Evolutionary conservation across 1,140 invertebrate genomes (phyloP), one percentile per base, ranked within the genome.

Genomic region (Pygmarrhopalites habei): DNA sequence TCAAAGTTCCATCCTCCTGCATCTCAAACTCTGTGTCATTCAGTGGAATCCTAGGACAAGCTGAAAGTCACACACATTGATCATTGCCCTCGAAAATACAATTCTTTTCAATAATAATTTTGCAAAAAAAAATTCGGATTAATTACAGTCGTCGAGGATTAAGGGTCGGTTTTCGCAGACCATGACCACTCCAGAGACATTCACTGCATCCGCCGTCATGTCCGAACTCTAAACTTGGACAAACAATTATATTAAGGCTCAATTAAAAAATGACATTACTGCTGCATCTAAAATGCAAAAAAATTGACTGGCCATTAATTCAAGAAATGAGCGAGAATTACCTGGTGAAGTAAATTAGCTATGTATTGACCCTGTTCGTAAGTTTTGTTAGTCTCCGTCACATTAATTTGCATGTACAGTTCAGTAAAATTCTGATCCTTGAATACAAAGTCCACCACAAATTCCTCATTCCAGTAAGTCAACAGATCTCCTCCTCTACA

Each of bases 131-230:
- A n/a, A n/a, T n/a, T n/a, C n/a, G n/a, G n/a, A n/a, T n/a, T n/a
- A n/a, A n/a, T n/a, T n/a, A n/a, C n/a, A n/a, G 25, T 23, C 14
- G 23, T 44, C 39, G 3, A 25, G 4, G 17, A 58, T 58, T 21
- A n/a, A 23, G 3, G 56, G 56, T 43, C 56, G n/a, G 23, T 58
- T 58, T 28, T 58, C 56, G 23, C 56, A 58, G 2, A 58, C 56
- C 17, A 58, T 23, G 17, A 58, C 35, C 25, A 58, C 4, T 7
- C 56, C 56, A 17, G 56, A 58, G n/a, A 58, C 35, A 58, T 58
- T 58, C 7, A 39, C 5, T 2, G 56, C 5, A 17, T 44, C 41
- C 23, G 56, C 35, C 4, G 26, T 23, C 23, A 25, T 26, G 30
- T 58, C 41, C 15, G 56, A 15, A 41, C 29, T 57, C 55, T 57